Evolutionary conservation across 2,888 invertebrate genomes (phyloP), one percentile per base, ranked within the genome.

Genomic region (Nesidiocoris tenuis): DNA sequence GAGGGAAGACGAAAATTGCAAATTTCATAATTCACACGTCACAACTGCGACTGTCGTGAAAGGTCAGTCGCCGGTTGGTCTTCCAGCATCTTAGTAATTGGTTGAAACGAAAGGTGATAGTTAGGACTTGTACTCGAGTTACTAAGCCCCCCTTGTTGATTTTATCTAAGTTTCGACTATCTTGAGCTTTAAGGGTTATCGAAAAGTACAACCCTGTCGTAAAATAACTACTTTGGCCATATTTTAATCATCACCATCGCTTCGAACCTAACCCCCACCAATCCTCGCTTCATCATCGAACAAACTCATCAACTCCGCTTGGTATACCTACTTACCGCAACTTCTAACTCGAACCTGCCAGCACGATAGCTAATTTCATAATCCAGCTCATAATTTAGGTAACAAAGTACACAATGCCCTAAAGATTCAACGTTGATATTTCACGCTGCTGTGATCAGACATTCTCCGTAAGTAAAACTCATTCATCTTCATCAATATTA

Each of bases 401-500:
- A n/a, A n/a, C 12, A 25, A 61, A 17, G 55, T 64, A 23, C 23
- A 23, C 22, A 59, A 18, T 70, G 72, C 72, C 72, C 75, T 75
- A 75, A 59, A 70, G 66, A 61, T 77, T 77, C 82, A 84, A 82
- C 82, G 83, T 86, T 83, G 17, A 59, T 59, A 59, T 86, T 86
- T 84, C 86, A 86, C 84, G 86, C 86, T 84, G 85, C 85, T 76
- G 81, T 83, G 82, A 82, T 81, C 84, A 87, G 87, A 85, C 86
- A 80, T 86, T 85, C 83, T 85, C 84, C 86, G 87, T 87, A 84
- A 86, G 86, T 84, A 72, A 39, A n/a, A n/a, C 54, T 59, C 9
- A 3, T n/a, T n/a, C n/a, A n/a, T n/a, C 17, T 70, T 39, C n/a
- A 24, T 61, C 22, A 56, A 55, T 66, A 66, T 21, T 22, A 17